These are phyloP conservation scores for Salvelinus fontinalis DNA, from an alignment of 2,113 vertebrate genomes.

Conservation along the genomic window DNA sequence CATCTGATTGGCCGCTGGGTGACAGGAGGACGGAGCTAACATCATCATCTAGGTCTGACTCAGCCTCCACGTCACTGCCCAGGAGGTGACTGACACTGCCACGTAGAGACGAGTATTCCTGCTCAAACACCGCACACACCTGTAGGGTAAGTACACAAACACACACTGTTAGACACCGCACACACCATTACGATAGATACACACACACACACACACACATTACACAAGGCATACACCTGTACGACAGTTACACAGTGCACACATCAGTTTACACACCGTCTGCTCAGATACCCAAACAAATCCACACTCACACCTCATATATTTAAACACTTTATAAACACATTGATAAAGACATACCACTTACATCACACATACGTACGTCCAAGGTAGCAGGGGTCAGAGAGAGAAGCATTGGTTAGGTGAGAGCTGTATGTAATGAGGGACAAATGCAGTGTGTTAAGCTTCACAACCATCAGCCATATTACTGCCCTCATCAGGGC, in stretches of 20 bases:
- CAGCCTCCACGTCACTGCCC: slow-evolving; percentile 87
- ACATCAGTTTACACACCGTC: neutral
- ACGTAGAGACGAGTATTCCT: slow-evolving; percentile 87
- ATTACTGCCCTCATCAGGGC: no score
- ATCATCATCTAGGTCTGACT: slow-evolving; percentile 89
- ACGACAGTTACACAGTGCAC: neutral
- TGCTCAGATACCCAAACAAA: no score
- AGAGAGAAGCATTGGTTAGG: slow-evolving; percentile 42
- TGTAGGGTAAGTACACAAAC: slow-evolving; percentile 21
- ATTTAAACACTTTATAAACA: neutral
- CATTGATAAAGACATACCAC: slow-evolving; percentile 56
- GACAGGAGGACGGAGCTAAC: slow-evolving; percentile 86
- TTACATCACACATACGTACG: slow-evolving; percentile 68
- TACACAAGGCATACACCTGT: no score
- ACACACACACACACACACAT: neutral
- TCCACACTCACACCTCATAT: slow-evolving; percentile 12
- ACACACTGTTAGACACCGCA: neutral
- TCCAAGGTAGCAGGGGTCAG: slow-evolving; percentile 62
- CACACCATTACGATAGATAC: neutral
- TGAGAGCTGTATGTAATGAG: neutral
- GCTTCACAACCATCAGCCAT: no score
- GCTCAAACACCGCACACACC: slow-evolving; percentile 57
- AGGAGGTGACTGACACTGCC: slow-evolving; percentile 80
- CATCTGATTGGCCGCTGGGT: slow-evolving; percentile 89
- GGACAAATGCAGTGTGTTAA: no score